Evolutionary conservation across 2,797 vertebrate species (phyloP), one percentile per base, ranked within the genome.

Genomic region (Gobionotothen gibberifrons): DNA sequence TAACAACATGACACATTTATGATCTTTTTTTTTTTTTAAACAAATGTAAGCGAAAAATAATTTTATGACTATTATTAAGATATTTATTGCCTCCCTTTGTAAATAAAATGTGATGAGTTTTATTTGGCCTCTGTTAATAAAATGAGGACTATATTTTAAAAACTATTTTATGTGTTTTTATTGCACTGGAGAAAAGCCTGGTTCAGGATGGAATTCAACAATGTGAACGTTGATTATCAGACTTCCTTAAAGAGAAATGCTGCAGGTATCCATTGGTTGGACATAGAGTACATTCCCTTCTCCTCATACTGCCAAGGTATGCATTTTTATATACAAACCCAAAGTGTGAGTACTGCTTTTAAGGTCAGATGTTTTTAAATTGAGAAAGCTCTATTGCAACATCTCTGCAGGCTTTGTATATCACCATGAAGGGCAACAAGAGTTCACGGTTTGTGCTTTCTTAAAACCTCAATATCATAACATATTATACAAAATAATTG

Each of bases 1-100:
- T 95, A 95, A 95, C 94, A 95, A 93, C 90, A 92, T 93, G 94
- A 94, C 93, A 94, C 94, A 92, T 94, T 90, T 95, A 94, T 93
- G 90, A 85, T 78, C 88, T 85, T 74, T 76, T 87, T 81, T 74
- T 81, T 22, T 22, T 22, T 84, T 43, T 43, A 92, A 92, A 93
- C 92, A 93, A 94, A 93, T 94, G 93, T 95, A 95, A 94, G 90
- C 93, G 93, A 94, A 36, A 94, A 94, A 92, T 95, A 93, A 95
- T 95, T 95, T 95, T 96, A 95, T 94, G 94, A 95, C 92, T 94
- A 95, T 95, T 95, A 95, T 95, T 92, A 94, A 95, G 93, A 95
- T 96, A 96, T 96, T 96, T 96, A 96, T 96, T 96, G 92, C 93
- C 92, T 95, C 90, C 93, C 89, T 93, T 90, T 95, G 94, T 95